These are phyloP conservation scores for Podarcis cretensis DNA, from an alignment of 2,113 vertebrate genomes.

Conservation along the genomic window DNA sequence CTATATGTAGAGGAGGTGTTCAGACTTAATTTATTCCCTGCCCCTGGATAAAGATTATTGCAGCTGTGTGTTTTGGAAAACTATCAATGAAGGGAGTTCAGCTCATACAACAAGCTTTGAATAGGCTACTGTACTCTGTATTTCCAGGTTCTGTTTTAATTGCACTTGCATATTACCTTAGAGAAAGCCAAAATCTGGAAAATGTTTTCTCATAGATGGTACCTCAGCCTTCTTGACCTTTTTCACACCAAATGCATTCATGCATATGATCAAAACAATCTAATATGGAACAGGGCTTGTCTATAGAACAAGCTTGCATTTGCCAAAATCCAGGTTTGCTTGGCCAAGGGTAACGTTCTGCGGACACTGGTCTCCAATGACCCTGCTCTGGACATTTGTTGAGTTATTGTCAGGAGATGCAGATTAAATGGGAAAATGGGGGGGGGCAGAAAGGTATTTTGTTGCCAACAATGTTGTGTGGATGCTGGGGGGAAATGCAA, in stretches of 20 bases:
- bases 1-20: conserved; percentile 72
- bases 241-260: conserved; percentile 70
- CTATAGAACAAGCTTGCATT: neutral
- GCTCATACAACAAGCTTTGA: conserved; percentile 74
- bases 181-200: conserved; percentile 76
- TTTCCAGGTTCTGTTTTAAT: conserved; percentile 77
- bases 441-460: neutral
- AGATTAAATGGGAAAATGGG: neutral
- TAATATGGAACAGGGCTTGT: conserved; percentile 41
- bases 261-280: conserved; percentile 66
- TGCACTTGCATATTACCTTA: conserved; percentile 73
- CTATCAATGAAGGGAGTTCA: conserved; percentile 76
- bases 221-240: conserved; percentile 69
- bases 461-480: no score
- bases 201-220: conserved; percentile 74
- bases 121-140: conserved; percentile 76
- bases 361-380: neutral
- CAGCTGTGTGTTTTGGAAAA: conserved; percentile 79
- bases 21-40: conserved; percentile 77
- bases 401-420: neutral
- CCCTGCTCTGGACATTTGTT: neutral
- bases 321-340: neutral
- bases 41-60: conserved; percentile 78
- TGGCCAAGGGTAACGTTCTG: neutral
- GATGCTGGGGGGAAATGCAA: no score